A percentile compares a stretch with the other conserved stretches of the same genome.
Conservation (phyloP, 2,113 vertebrate genomes). For the Trichomycterus rosablanca region DNA sequence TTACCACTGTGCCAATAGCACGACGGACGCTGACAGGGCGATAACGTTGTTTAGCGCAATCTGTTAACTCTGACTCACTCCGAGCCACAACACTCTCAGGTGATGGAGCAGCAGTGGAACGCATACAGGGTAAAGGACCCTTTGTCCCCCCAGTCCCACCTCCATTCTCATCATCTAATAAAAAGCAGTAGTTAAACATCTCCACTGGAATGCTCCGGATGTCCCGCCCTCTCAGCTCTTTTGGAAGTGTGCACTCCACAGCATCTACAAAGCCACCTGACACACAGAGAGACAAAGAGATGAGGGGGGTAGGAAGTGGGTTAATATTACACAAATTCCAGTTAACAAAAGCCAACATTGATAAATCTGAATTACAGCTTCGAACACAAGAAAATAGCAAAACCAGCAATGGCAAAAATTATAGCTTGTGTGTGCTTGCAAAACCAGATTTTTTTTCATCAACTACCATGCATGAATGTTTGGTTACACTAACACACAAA, state of each 20-base stretch:
- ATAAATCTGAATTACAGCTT: constrained; percentile 20
- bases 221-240: constrained; percentile 93
- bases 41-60: constrained; percentile 79
- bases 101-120: constrained; percentile 63
- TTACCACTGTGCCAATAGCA: constrained; percentile 94
- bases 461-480: too few species aligned
- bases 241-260: constrained; percentile 92
- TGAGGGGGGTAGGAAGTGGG: neutral
- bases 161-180: constrained; percentile 86
- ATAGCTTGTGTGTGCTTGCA: too few species aligned
- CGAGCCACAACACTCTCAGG: constrained; percentile 53
- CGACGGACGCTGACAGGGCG: constrained; percentile 87
- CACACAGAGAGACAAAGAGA: constrained; percentile 32
- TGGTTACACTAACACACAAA: too few species aligned
- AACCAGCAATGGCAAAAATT: neutral
- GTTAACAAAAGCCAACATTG: neutral
- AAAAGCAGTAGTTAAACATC: constrained; percentile 98
- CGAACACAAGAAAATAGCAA: neutral
- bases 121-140: constrained; percentile 75
- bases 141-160: constrained; percentile 66
- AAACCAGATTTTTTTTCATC: too few species aligned
- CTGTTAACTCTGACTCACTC: constrained; percentile 45
- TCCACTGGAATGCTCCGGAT: constrained; percentile 92
- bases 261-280: constrained; percentile 91
- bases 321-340: too few species aligned